These are phyloP conservation scores for Mesitornis unicolor DNA, from an alignment of 2,113 vertebrate species.

Conservation along the genomic window DNA sequence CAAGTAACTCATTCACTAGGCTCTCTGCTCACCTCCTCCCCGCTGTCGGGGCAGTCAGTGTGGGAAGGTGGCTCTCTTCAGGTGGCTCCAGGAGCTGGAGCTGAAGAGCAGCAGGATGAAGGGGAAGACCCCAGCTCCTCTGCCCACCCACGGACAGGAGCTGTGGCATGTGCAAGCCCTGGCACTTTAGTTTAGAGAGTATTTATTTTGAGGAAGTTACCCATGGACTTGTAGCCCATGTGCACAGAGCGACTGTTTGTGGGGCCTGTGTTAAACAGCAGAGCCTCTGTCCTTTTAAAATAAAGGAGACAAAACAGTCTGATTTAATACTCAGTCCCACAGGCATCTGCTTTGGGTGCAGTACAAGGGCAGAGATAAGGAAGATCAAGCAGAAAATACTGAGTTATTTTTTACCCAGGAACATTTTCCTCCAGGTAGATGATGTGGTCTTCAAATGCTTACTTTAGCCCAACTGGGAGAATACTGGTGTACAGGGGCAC, in stretches of 20 bases:
- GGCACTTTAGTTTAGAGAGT: background rate
- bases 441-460: background rate
- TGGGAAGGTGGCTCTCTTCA: background rate
- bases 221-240: background rate
- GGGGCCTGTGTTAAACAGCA: background rate
- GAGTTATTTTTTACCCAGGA: background rate
- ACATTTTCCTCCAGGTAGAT: background rate
- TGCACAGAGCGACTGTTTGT: background rate
- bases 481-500: background rate
- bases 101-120: background rate
- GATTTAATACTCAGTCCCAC: background rate
- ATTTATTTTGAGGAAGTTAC: background rate
- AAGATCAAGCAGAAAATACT: background rate
- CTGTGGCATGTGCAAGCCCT: background rate
- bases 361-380: background rate
- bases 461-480: background rate
- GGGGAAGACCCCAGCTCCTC: background rate
- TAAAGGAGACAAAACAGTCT: background rate
- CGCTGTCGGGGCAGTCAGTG: background rate
- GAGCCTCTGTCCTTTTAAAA: background rate
- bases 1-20: background rate
- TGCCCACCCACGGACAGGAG: background rate
- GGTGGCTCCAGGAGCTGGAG: background rate
- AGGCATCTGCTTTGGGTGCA: background rate
- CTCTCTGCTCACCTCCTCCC: background rate